Evolutionary conservation across 2,888 invertebrate species (phyloP).

Genomic region (Caenorhabditis imperialis): DNA sequence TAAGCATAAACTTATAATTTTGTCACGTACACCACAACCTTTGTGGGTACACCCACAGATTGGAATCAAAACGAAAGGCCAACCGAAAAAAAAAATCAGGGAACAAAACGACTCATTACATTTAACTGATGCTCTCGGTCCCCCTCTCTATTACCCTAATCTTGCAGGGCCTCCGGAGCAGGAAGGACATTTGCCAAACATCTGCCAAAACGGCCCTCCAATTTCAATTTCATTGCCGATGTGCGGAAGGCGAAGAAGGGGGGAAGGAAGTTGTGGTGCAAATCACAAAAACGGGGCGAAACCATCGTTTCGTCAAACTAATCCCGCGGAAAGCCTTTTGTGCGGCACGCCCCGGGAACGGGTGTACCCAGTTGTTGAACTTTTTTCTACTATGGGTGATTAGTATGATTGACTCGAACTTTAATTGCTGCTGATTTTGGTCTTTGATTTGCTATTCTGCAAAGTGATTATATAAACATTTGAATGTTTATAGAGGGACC

Average conservation of each 20-base stretch:
- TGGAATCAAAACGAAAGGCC: no score
- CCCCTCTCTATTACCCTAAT: constrained; percentile 45
- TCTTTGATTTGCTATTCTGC: constrained; percentile 22
- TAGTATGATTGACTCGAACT: constrained; percentile 7
- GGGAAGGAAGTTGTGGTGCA: constrained; percentile 47
- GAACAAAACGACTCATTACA: no score
- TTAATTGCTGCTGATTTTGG: constrained; percentile 4
- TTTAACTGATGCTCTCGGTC: no score
- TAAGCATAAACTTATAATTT: no score
- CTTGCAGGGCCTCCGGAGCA: no score
- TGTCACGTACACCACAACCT: no score
- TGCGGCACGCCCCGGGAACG: constrained; percentile 23
- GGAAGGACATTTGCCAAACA: constrained; percentile 49
- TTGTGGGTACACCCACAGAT: no score
- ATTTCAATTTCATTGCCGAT: constrained; percentile 46
- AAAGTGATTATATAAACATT: not conserved
- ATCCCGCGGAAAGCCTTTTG: constrained; percentile 36
- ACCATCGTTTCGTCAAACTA: constrained; percentile 51
- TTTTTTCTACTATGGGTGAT: constrained; percentile 27
- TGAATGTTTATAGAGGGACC: not conserved
- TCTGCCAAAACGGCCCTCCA: constrained; percentile 44
- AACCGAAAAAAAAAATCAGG: no score
- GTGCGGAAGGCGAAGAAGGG: constrained; percentile 9
- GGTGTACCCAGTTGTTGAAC: constrained; percentile 47
- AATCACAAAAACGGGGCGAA: constrained; percentile 45